Evolutionary conservation across 2,113 vertebrate species (phyloP), one percentile per base, ranked within the genome.

Genomic region (Ranitomeya variabilis): DNA sequence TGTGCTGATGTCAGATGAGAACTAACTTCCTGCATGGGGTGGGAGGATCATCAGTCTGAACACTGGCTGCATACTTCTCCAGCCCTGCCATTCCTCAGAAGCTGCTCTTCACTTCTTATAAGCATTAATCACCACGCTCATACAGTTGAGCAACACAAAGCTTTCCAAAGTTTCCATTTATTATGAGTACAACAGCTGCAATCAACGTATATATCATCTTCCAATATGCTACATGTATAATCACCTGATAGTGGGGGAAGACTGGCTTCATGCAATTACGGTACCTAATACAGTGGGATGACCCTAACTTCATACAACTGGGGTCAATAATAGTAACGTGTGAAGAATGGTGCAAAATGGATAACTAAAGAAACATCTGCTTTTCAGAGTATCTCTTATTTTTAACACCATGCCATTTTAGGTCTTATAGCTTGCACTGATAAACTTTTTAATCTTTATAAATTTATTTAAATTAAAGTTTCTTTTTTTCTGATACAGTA

Each of bases 1-100:
- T 86, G 83, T 80, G 80, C 78, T 92, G 88, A 91, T 93, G 93
- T 92, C 92, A 83, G 89, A 71, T 89, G 91, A 89, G 91, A 86
- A 86, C 23, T 88, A 92, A 92, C 94, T 93, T 94, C 93, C 93
- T 91, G 91, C 16, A 90, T 89, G 87, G 37, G 45, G 69, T 83
- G 80, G 87, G 87, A 81, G 87, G 87, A 80, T 80, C 73, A 51
- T 52, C 77, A 14, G 67, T 51, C 90, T 91, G 92, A 4, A 37
- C 69, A 7, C 69, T 73, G 69, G 14, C 69, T 93, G 86, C 92
- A 93, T 92, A 89, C 52, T 52, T 59, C 15, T 74, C 23, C 85
- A 71, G 69, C 64, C 76, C 80, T 85, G 54, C 86, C 10, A 60
- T 66, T 89, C 80, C 52, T 64, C 60, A 23, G n/a, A 37, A 86